These are phyloP conservation scores for Drosophila neocordata DNA, from an alignment of 1,140 invertebrate species.

Conservation along the genomic window DNA sequence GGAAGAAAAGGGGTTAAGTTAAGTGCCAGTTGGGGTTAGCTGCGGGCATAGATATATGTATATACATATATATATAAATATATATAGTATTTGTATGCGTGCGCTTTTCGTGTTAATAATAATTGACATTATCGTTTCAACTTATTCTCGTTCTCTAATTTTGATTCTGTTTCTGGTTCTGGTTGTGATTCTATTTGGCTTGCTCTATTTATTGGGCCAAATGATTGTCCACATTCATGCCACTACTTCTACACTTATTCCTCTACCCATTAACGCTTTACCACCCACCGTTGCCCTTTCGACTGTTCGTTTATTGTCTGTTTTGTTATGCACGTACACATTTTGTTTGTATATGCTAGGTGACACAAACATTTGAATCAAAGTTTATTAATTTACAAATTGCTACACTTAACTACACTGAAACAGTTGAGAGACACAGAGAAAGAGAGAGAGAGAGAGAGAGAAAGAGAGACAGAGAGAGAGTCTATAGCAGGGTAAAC, in stretches of 20 bases:
- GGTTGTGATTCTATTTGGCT: conserved; percentile 35
- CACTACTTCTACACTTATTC: neutral
- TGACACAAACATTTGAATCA: conserved; percentile 66
- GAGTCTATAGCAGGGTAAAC: neutral
- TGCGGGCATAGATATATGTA: no score
- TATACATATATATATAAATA: conserved; percentile 1
- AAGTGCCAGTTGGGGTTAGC: no score
- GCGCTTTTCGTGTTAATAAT: conserved; percentile 72
- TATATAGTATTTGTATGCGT: conserved; percentile 29
- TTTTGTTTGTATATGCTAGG: conserved; percentile 11
- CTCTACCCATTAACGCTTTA: no score
- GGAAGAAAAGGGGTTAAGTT: no score
- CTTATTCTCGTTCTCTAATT: conserved; percentile 32
- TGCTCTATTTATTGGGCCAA: conserved; percentile 53
- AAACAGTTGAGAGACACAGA: neutral
- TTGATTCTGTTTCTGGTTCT: neutral
- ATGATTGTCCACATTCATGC: conserved; percentile 31
- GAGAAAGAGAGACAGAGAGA: neutral
- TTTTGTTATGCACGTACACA: conserved; percentile 35
- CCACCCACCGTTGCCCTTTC: neutral
- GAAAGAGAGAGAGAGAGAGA: neutral
- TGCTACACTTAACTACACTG: conserved; percentile 50
- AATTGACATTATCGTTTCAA: conserved; percentile 68
- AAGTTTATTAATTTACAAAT: conserved; percentile 76
- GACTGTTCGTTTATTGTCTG: conserved; percentile 30